Evolutionary conservation across 1,140 invertebrate species (phyloP).

Genomic region (Eufriesea mexicana): DNA sequence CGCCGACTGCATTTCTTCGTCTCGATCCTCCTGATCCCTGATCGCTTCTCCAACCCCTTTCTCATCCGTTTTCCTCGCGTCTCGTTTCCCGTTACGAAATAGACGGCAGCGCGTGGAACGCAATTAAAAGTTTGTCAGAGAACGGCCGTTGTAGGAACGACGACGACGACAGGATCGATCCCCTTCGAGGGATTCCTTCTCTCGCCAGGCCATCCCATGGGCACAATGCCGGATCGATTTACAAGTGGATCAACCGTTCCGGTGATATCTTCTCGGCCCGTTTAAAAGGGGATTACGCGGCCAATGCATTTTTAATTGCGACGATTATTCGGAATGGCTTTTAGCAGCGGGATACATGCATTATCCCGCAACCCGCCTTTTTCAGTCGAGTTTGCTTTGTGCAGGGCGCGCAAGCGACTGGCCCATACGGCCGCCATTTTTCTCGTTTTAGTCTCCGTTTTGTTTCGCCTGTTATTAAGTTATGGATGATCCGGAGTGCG

Average conservation of each 20-base stretch:
- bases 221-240: constrained; percentile 23
- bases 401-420: too few relatives aligned
- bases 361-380: neutral
- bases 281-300: constrained; percentile 20
- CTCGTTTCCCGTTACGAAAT: constrained; percentile 38
- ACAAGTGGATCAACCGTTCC: constrained; percentile 29
- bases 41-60: neutral
- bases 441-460: neutral
- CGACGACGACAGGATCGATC: constrained; percentile 55
- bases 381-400: constrained; percentile 8
- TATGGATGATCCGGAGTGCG: too few relatives aligned
- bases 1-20: neutral
- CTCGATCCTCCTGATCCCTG: constrained; percentile 1
- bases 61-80: neutral
- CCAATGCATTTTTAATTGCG: constrained; percentile 48
- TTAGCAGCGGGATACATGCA: constrained; percentile 12
- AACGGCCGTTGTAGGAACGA: constrained; percentile 24
- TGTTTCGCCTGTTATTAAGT: constrained; percentile 1
- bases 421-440: too few relatives aligned
- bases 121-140: constrained; percentile 76
- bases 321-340: constrained; percentile 9
- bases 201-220: neutral
- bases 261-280: neutral
- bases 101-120: constrained; percentile 65
- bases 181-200: constrained; percentile 26